phyloP scores from a whole-genome alignment of 1,140 invertebrate species.

The Atta colombica region DNA sequence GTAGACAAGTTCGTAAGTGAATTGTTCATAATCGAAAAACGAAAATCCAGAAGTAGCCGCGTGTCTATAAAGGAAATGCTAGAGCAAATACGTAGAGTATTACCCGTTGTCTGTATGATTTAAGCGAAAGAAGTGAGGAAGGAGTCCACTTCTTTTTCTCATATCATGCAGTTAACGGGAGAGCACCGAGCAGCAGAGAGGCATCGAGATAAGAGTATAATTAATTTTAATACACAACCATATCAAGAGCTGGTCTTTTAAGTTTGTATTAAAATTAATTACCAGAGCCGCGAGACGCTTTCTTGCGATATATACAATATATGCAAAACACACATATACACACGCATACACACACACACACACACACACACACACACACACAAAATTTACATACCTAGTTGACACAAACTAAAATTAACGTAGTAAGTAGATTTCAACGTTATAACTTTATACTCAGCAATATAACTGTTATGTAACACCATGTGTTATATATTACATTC shows the following conservation, averaged over 20 bases:
- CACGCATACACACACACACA: constrained; percentile 7
- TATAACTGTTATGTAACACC: too few relatives aligned
- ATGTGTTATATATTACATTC: too few relatives aligned
- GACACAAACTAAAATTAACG: too few relatives aligned
- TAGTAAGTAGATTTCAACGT: too few relatives aligned
- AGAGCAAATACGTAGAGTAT: constrained; percentile 55
- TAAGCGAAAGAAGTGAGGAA: not conserved
- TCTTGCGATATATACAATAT: constrained; percentile 55
- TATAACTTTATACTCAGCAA: too few relatives aligned
- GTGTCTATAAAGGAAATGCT: constrained; percentile 59
- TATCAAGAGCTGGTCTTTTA: constrained; percentile 81
- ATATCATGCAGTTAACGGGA: not conserved
- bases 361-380: not conserved
- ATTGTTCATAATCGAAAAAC: constrained; percentile 38
- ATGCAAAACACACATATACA: constrained; percentile 5
- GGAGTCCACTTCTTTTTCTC: constrained; percentile 10
- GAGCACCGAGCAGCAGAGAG: constrained; percentile 22
- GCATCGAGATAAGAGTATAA: constrained; percentile 57
- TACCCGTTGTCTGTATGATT: constrained; percentile 37
- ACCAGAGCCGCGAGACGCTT: constrained; percentile 61
- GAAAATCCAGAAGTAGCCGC: constrained; percentile 64
- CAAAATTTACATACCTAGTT: not conserved
- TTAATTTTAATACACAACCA: constrained; percentile 82
- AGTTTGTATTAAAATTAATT: constrained; percentile 82
- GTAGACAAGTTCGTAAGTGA: constrained; percentile 56